Evolutionary conservation across 2,113 vertebrate species (phyloP).

Genomic region (Podocnemis expansa): DNA sequence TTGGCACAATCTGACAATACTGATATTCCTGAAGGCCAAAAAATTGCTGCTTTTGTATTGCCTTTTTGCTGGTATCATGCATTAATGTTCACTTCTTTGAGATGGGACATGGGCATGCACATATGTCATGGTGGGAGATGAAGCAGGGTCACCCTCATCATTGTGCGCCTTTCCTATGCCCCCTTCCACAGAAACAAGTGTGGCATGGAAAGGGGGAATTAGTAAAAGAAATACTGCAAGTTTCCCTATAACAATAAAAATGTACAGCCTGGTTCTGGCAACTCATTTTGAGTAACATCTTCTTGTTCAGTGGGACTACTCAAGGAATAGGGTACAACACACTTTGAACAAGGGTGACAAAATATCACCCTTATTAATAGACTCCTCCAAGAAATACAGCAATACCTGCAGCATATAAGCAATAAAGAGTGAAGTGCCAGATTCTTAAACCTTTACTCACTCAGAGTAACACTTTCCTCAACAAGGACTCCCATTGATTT

Average conservation of each 20-base stretch:
- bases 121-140: background rate
- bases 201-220: no score
- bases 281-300: background rate
- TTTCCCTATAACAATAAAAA: background rate
- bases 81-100: background rate
- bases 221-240: background rate
- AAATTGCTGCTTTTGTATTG: background rate
- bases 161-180: background rate
- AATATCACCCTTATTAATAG: no score
- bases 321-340: no score
- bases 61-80: background rate
- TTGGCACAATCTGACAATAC: background rate
- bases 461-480: background rate
- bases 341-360: no score
- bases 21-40: background rate
- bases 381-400: no score
- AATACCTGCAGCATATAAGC: background rate
- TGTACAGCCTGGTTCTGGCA: background rate
- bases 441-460: background rate
- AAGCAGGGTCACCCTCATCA: no score
- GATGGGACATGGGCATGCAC: background rate
- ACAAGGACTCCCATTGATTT: background rate
- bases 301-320: no score
- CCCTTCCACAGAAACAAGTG: background rate
- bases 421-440: background rate